A percentile compares a stretch with the other conserved stretches of the same genome.
Conservation (phyloP, 2,113 vertebrate genomes). For the Sturnus vulgaris region DNA sequence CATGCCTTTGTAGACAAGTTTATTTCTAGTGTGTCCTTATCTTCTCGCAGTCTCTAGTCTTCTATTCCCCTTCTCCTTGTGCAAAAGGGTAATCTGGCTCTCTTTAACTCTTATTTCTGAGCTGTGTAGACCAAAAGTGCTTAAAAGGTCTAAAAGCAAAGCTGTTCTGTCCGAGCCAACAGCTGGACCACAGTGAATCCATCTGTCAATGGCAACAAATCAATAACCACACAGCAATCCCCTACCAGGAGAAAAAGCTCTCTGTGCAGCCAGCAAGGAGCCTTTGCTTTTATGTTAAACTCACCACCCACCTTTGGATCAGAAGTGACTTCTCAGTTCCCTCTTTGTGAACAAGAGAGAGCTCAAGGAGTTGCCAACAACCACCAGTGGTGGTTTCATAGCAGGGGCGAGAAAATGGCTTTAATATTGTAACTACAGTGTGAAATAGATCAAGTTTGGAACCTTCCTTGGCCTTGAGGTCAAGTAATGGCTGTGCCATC, state of each 20-base stretch:
- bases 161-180: neutral
- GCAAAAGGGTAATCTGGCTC: neutral
- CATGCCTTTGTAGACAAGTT: neutral
- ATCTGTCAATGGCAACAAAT: neutral
- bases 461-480: neutral
- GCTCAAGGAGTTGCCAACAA: neutral
- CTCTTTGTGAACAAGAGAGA: neutral
- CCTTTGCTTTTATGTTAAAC: neutral
- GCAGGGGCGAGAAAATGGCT: neutral
- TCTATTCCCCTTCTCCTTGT: neutral
- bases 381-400: neutral
- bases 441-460: neutral
- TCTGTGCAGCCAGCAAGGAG: neutral
- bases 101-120: neutral
- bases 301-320: neutral
- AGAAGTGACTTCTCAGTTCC: neutral
- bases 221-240: neutral
- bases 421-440: neutral
- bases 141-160: neutral
- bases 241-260: neutral
- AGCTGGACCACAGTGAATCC: slow-evolving; percentile 2
- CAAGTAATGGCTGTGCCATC: neutral
- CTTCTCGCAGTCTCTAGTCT: neutral
- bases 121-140: neutral
- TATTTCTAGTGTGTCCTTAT: neutral